Percentiles rank a stretch among this genome's conserved stretches.
Evolutionary conservation across 2,797 vertebrate genomes (phyloP).

Genomic region (Mastacembelus armatus): DNA sequence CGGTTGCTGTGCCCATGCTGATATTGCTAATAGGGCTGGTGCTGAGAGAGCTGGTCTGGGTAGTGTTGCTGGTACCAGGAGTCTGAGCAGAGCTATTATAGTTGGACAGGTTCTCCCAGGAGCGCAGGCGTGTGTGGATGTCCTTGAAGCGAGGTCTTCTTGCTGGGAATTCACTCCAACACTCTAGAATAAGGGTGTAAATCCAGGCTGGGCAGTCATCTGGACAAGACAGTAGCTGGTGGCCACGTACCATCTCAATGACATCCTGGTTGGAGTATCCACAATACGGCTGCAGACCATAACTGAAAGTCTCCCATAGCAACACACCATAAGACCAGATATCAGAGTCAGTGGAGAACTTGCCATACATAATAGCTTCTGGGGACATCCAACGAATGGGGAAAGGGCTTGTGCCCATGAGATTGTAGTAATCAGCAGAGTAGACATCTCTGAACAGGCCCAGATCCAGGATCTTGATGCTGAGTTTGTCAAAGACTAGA

Average conservation of each 20-base stretch:
- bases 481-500: slow-evolving; percentile 93
- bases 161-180: slow-evolving; percentile 94
- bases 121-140: slow-evolving; percentile 91
- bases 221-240: slow-evolving; percentile 92
- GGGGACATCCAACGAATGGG: slow-evolving; percentile 98
- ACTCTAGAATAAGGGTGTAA: slow-evolving; percentile 95
- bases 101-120: slow-evolving; percentile 93
- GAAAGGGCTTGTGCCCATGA: slow-evolving; percentile 89
- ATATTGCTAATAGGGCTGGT: slow-evolving; percentile 94
- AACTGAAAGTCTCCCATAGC: slow-evolving; percentile 97
- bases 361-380: slow-evolving; percentile 93
- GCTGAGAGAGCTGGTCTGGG: slow-evolving; percentile 97
- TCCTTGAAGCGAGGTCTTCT: slow-evolving; percentile 96
- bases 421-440: slow-evolving; percentile 95
- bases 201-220: slow-evolving; percentile 96
- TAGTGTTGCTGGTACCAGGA: slow-evolving; percentile 94
- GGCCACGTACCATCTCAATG: slow-evolving; percentile 94
- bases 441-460: slow-evolving; percentile 96
- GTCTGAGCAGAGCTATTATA: slow-evolving; percentile 95
- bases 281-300: slow-evolving; percentile 96
- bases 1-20: slow-evolving; percentile 73
- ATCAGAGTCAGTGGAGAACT: slow-evolving; percentile 95
- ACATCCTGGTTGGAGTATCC: slow-evolving; percentile 98
- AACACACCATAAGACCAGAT: slow-evolving; percentile 97
- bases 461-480: slow-evolving; percentile 93